A percentile compares a stretch with the other conserved stretches of the same genome.
phyloP scores from a whole-genome alignment of 2,888 invertebrate species.

The Tenthredo scrophulariae region DNA sequence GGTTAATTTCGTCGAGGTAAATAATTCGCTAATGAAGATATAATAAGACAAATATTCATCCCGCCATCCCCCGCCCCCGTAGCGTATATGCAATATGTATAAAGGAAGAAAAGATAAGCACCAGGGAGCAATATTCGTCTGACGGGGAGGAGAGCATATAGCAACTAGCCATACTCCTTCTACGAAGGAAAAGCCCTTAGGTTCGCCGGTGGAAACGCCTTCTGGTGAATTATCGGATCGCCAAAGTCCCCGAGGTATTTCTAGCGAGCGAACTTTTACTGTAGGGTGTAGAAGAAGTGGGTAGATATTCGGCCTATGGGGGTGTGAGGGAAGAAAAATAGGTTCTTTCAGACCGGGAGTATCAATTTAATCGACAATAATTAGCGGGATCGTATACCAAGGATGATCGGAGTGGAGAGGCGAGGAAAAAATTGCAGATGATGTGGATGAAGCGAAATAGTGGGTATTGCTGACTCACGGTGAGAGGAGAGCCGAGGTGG shows the following conservation, averaged over 20 bases:
- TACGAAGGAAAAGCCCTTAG: background rate
- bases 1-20: background rate
- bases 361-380: slow-evolving; percentile 66
- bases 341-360: slow-evolving; percentile 26
- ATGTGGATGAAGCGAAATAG: slow-evolving; percentile 32
- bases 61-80: background rate
- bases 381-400: slow-evolving; percentile 59
- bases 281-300: background rate
- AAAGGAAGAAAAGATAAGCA: background rate
- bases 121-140: slow-evolving; percentile 13
- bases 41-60: background rate
- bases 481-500: background rate
- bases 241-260: slow-evolving; percentile 32
- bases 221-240: slow-evolving; percentile 49
- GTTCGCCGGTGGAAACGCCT: slow-evolving; percentile 41
- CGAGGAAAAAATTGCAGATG: background rate
- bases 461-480: slow-evolving; percentile 60
- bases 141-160: slow-evolving; percentile 1
- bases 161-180: background rate
- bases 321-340: slow-evolving; percentile 6
- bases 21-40: background rate
- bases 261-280: background rate
- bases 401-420: background rate
- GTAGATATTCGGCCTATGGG: background rate
- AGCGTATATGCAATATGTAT: no score